Percentiles rank a stretch among this genome's conserved stretches.
Evolutionary conservation across 2,797 vertebrate genomes (phyloP).

Genomic region (Xiphophorus birchmanni): DNA sequence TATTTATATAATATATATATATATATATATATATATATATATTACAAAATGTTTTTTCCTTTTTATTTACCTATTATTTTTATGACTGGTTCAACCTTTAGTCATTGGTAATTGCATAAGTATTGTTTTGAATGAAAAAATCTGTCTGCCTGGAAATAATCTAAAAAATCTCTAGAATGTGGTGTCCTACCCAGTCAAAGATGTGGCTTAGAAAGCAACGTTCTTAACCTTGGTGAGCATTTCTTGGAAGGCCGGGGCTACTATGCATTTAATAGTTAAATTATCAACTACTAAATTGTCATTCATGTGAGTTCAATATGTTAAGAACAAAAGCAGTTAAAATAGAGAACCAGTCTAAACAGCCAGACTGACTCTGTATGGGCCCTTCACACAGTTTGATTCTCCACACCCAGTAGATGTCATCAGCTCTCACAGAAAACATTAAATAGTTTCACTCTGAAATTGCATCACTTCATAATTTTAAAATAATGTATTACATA

Average conservation of each 20-base stretch:
- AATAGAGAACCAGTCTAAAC: background rate
- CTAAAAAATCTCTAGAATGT: background rate
- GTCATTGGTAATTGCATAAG: background rate
- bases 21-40: too few species aligned
- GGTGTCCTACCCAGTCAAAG: background rate
- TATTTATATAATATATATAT: too few species aligned
- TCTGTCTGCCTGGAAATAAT: too few species aligned
- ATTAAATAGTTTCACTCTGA: too few species aligned
- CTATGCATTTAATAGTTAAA: background rate
- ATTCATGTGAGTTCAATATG: too few species aligned
- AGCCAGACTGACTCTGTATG: background rate
- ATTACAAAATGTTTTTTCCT: too few species aligned
- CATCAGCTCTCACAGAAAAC: background rate
- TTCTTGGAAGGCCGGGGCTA: background rate
- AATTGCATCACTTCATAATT: background rate
- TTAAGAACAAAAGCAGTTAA: background rate
- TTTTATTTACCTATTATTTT: too few species aligned
- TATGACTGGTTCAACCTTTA: too few species aligned
- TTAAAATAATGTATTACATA: background rate
- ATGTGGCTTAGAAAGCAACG: background rate
- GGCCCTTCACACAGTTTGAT: background rate
- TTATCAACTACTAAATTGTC: too few species aligned
- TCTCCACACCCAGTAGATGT: background rate
- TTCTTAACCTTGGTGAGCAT: background rate
- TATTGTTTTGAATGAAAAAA: background rate